Evolutionary conservation across 1,140 invertebrate species (phyloP), one percentile per base, ranked within the genome.

Genomic region (Tetramorium alpestre): DNA sequence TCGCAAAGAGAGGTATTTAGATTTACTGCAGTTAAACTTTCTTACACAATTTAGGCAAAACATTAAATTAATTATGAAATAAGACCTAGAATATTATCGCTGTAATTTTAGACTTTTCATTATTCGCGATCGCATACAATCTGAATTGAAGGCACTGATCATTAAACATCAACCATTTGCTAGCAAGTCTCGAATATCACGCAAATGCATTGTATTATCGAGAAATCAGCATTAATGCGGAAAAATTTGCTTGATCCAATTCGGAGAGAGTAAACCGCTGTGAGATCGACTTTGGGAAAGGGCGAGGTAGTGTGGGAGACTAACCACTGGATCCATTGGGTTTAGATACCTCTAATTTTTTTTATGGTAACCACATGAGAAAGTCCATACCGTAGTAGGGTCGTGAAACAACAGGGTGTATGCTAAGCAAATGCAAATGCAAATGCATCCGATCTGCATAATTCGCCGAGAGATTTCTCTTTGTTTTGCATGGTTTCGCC

Each of bases 351-450:
- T 62, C 33, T 13, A 82, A 87, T 86, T 92, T 90, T 87, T 92
- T 92, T 44, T 65, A 65, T 91, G 89, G 85, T 87, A 92, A 93
- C 90, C 80, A 89, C 92, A 92, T 92, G 92, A 69, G 65, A 92
- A 92, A 93, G 92, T 91, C 62, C 72, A 81, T 62, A 56, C 33
- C 56, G 75, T 78, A 67, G 62, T 72, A 41, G 18, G 84, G 8
- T 18, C 73, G 86, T 90, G 82, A 75, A 81, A 80, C 88, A 72
- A 88, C 22, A n/a, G 69, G 41, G 64, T 84, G 87, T 91, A 92
- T 92, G 89, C 91, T 87, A 91, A 92, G 87, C 80, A 87, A 90
- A 93, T 92, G 91, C 86, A 87, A 90, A 93, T 92, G 91, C 86
- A 92, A 93, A 93, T 93, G 70, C 62, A 28, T 76, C 44, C 81